These are phyloP conservation scores for Pholis gunnellus DNA, from an alignment of 2,113 vertebrate genomes.

Conservation along the genomic window DNA sequence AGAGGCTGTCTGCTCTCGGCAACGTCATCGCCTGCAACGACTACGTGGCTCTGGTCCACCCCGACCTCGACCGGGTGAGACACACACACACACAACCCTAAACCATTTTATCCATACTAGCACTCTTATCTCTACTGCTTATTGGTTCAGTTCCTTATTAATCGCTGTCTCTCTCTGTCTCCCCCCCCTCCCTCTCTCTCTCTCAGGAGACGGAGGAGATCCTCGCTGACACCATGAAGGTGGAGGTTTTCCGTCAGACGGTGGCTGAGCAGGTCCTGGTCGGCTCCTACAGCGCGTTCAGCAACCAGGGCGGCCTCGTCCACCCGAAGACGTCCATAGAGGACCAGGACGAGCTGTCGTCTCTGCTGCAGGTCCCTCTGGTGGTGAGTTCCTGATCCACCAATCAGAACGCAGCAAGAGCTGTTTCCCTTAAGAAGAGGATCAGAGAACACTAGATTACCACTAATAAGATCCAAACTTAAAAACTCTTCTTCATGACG, in stretches of 20 bases:
- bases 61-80: slow-evolving; percentile 93
- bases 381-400: slow-evolving; percentile 87
- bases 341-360: slow-evolving; percentile 97
- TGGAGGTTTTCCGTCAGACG: slow-evolving; percentile 98
- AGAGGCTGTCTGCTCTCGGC: slow-evolving; percentile 94
- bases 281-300: slow-evolving; percentile 95
- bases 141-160: no score
- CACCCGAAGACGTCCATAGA: slow-evolving; percentile 96
- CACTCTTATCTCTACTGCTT: no score
- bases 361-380: slow-evolving; percentile 94
- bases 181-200: no score
- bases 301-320: slow-evolving; percentile 96
- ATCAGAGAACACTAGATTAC: no score
- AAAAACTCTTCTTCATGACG: no score
- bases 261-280: slow-evolving; percentile 96
- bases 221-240: slow-evolving; percentile 94
- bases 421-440: no score
- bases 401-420: no score
- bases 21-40: slow-evolving; percentile 97
- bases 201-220: slow-evolving; percentile 97
- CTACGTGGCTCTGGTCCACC: slow-evolving; percentile 96
- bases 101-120: no score
- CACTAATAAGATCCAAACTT: no score
- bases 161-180: no score
- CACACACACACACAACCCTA: no score